A percentile compares a stretch with the other conserved stretches of the same genome.
These are phyloP conservation scores for Arvicanthis niloticus DNA, from an alignment of 2,113 vertebrate genomes.

Conservation along the genomic window DNA sequence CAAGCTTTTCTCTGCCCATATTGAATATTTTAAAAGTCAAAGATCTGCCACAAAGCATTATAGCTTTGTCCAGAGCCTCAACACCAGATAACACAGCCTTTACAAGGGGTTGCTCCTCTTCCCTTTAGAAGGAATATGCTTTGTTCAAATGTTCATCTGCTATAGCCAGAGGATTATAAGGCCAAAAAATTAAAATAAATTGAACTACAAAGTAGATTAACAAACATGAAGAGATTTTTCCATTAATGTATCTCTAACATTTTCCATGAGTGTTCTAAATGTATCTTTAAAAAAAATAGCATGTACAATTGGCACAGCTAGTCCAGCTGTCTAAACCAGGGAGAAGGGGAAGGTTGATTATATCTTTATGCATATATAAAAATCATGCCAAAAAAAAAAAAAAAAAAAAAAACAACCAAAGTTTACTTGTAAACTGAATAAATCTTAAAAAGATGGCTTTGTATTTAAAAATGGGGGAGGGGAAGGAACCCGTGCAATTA, in stretches of 20 bases:
- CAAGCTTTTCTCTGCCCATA: constrained; percentile 14
- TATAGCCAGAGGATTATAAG: constrained; percentile 13
- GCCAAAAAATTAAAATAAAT: constrained; percentile 58
- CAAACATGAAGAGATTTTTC: constrained; percentile 58
- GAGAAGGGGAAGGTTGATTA: neutral
- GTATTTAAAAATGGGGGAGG: neutral
- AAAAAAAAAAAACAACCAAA: constrained; percentile 17
- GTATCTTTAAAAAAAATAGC: constrained; percentile 13
- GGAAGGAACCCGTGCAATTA: neutral
- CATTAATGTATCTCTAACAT: constrained; percentile 45
- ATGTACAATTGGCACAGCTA: constrained; percentile 46
- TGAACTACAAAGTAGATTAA: constrained; percentile 56
- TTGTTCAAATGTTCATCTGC: constrained; percentile 45
- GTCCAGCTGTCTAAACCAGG: constrained; percentile 21
- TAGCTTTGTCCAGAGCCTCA: constrained; percentile 19
- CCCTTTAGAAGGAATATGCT: neutral
- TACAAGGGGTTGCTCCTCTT: neutral
- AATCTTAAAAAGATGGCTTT: neutral
- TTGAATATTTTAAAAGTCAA: neutral
- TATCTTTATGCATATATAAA: constrained; percentile 35
- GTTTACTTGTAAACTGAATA: constrained; percentile 8
- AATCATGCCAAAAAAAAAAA: constrained; percentile 18
- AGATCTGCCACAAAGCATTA: constrained; percentile 19
- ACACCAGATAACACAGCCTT: neutral
- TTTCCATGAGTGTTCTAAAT: constrained; percentile 45